Evolutionary conservation across 1,140 invertebrate genomes (phyloP), one percentile per base, ranked within the genome.

Genomic region (Armadillidium nasatum): DNA sequence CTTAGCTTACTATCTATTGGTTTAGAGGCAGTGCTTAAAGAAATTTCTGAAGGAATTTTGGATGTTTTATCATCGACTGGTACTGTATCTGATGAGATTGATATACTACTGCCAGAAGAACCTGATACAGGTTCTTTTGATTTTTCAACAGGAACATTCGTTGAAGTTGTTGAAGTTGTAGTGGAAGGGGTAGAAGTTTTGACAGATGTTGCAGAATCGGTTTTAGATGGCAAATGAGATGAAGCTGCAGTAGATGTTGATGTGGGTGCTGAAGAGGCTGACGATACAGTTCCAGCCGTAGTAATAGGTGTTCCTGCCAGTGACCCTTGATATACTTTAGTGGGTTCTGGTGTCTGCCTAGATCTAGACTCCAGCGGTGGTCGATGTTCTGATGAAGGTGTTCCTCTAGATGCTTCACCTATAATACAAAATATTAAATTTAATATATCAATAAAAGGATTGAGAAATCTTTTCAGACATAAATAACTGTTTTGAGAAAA

Each of bases 361-460:
- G 80, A 76, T n/a, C 80, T 75, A 23, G 77, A 75, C 54, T 81
- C 80, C 46, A 81, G 66, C n/a, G 73, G 77, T 19, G 78, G 80
- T 33, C 80, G 80, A 46, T 81, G 74, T 66, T 81, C 80, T 0
- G 80, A 81, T 10, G 80, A 81, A 73, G 80, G 80, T 21, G 80
- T 81, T 68, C 77, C 77, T 72, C 80, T 72, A 13, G 80, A 77
- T 44, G 80, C 76, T 73, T 81, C 80, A 75, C 80, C 80, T 81
- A 77, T 10, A 68, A 75, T 4, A 71, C 69, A 71, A 22, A 23
- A 71, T 33, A 33, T 33, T 33, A 33, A 33, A 3, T 33, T 33
- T 33, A 33, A 33, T 33, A 33, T 6, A 33, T 33, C 2, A 33
- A 33, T 33, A 33, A 33, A 33, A 33, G 6, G 1, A 33, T 33